Evolutionary conservation across 2,888 invertebrate genomes (phyloP).

Genomic region (Temnothorax rugatulus): DNA sequence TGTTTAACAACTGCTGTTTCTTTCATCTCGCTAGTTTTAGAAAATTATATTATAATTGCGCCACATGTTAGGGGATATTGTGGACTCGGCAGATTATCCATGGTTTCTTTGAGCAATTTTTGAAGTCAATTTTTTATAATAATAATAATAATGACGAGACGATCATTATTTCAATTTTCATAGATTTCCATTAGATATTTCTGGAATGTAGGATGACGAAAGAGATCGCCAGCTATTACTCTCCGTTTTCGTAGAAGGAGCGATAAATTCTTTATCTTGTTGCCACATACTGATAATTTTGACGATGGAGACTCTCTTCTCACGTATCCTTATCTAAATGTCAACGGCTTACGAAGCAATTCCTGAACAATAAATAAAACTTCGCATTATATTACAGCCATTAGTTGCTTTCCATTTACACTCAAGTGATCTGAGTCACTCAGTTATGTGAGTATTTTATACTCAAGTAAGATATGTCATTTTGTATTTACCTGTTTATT

Average conservation of each 20-base stretch:
- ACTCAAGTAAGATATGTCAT: too few relatives aligned
- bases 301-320: background rate
- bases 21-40: background rate
- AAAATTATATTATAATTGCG: background rate
- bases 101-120: background rate
- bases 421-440: too few relatives aligned
- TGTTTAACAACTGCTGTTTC: background rate
- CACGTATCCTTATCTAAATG: background rate
- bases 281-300: background rate
- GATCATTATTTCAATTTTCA: background rate
- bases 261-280: background rate
- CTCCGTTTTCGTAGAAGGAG: background rate
- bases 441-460: too few relatives aligned
- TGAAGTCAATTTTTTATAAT: background rate
- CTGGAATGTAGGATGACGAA: background rate
- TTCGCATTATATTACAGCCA: background rate
- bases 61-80: background rate
- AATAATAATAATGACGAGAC: background rate
- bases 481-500: too few relatives aligned
- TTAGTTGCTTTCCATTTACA: too few relatives aligned
- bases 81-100: background rate
- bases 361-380: background rate
- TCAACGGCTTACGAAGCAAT: background rate
- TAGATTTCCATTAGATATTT: background rate
- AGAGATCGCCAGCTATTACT: background rate